Base-by-base conservation (phyloP, 2,113 vertebrate genomes). In the Amblyopsis rosae region DNA sequence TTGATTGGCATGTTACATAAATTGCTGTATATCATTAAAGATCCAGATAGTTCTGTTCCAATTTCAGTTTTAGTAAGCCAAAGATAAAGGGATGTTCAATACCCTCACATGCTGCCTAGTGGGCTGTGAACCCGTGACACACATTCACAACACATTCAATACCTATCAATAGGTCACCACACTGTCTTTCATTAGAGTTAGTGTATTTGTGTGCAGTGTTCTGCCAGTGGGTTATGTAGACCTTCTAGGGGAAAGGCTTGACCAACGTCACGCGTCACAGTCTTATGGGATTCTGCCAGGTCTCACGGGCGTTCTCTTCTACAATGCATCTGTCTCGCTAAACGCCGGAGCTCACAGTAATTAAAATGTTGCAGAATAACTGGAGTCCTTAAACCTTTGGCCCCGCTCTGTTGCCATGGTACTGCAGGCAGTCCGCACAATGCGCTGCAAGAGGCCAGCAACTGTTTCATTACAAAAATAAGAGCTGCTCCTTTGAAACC, bases 301-400 rank as follows among this genome's bases (percentile, higher is more conserved):
- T 84, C 41, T 68, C 78, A 45, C 65, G 16, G 55, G 67, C 61
- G 45, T 56, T 69, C 15, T 46, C 56, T 49, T 66, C 49, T 55
- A 81, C 68, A 70, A 82, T 77, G 73, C 74, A 76, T 86, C 82
- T 73, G 60, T 82, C 82, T 80, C 77, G 32, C 77, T 77, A 82
- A 88, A 81, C 48, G 59, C 62, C 2, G 1, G 13, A 19, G 56
- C 80, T 62, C 58, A 75, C 72, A 79, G 72, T 89, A 88, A 88
- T 91, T 88, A 90, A 87, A 87, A 87, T 87, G 83, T 84, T 79
- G 71, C 85, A 81, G 73, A 90, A 88, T 84, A 90, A 91, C 85
- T 80, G 76, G 85, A 85, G 84, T 90, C 89, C 56, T 58, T 58
- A 19, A 58, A 58, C 16, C 56, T 17, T 10, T 58, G 16, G 3